Evolutionary conservation across 2,888 invertebrate genomes (phyloP), one percentile per base, ranked within the genome.

Genomic region (Temnothorax unifasciatus): DNA sequence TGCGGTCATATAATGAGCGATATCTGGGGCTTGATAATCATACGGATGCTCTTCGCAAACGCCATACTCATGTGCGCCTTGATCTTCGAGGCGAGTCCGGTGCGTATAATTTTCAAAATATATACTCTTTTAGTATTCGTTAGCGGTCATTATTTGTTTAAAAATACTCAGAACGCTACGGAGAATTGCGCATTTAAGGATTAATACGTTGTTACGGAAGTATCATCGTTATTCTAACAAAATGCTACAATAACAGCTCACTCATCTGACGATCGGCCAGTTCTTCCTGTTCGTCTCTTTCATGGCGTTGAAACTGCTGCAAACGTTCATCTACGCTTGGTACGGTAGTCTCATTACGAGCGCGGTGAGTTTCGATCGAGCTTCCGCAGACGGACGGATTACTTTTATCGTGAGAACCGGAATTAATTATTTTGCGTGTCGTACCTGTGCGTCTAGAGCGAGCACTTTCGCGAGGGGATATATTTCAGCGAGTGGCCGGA

Each of bases 291-390:
- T 81, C 54, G 25, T 47, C 38, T 50, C 34, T 71, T 87, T 76
- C 25, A 29, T 84, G 13, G 11, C 69, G 38, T 38, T 87, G n/a
- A 92, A 92, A 69, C 44, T 91, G 1, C 44, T 86, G 29, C 92
- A 91, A 84, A 88, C 91, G 6, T 92, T 88, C 13, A 74, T 88
- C 41, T 92, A 91, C 11, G 85, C 90, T 38, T 92, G 90, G 92
- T 88, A 84, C 50, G 92, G 92, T 47, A 77, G 79, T 44, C 44
- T 88, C 18, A 82, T 92, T 50, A 83, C 84, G 3, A 47, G 75
- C 0, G 90, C 91, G 77, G 92, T 92, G 52, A 71, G 86, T 74
- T 54, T 52, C 5, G 4, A 34, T 5, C 1, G 3, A 29, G 8
- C 18, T n/a, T 61, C 6, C 21, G 21, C 38, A 61, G 34, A 34